Percentiles rank a stretch among this genome's conserved stretches.
Conservation (phyloP, 2,797 vertebrate species). For the Hapalemur alaotrensis region DNA sequence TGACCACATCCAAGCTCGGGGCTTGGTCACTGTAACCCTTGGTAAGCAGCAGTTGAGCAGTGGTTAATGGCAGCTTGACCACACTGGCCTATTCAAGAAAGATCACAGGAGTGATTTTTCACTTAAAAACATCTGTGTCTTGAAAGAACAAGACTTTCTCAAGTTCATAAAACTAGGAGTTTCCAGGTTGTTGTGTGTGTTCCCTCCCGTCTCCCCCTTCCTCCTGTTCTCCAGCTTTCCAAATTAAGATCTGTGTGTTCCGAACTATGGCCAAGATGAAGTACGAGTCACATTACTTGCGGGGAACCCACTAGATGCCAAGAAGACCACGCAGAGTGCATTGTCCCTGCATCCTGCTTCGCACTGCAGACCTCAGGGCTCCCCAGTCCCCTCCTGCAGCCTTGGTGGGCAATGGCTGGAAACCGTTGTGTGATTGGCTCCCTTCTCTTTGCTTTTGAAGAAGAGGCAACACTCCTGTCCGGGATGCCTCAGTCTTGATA, state of each 20-base stretch:
- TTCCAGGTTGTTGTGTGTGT: slow-evolving; percentile 61
- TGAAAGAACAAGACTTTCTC: slow-evolving; percentile 85
- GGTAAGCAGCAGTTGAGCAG: slow-evolving; percentile 59
- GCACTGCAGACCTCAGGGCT: not conserved
- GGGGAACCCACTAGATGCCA: slow-evolving; percentile 25
- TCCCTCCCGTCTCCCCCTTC: not conserved
- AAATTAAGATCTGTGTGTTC: slow-evolving; percentile 57
- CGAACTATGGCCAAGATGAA: slow-evolving; percentile 55
- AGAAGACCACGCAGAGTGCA: accelerated
- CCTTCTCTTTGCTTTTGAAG: not conserved
- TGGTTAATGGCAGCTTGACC: slow-evolving; percentile 78
- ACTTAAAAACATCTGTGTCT: slow-evolving; percentile 82
- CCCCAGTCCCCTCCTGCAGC: not conserved
- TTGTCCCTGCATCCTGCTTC: not conserved
- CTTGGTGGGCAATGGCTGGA: not conserved
- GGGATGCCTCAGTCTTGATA: not conserved
- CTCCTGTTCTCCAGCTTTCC: slow-evolving; percentile 53
- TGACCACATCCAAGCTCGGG: not conserved
- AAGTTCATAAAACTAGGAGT: slow-evolving; percentile 80
- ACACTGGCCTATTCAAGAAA: slow-evolving; percentile 79
- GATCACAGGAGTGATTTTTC: slow-evolving; percentile 85
- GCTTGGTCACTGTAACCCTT: slow-evolving; percentile 25
- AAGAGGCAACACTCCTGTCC: not conserved
- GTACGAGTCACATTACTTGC: not conserved
- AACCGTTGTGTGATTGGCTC: accelerated